These are phyloP conservation scores for Delphinapterus leucas DNA, from an alignment of 2,113 vertebrate genomes.

Conservation along the genomic window DNA sequence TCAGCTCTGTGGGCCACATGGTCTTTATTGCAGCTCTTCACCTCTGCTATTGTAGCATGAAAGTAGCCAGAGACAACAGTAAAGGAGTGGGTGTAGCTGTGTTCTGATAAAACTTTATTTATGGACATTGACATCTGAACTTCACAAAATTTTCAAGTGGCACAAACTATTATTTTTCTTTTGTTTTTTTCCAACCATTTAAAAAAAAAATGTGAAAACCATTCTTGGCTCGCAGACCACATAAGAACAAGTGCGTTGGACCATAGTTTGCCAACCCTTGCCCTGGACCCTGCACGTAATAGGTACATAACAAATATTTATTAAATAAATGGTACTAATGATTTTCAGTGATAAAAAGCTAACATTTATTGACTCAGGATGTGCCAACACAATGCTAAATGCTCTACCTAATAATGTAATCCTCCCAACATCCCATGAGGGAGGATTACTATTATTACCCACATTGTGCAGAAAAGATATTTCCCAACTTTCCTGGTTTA, in stretches of 20 bases:
- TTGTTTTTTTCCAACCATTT: not conserved
- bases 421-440: not conserved
- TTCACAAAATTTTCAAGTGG: not conserved
- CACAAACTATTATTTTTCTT: not conserved
- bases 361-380: not conserved
- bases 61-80: not conserved
- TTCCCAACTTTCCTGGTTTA: not conserved
- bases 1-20: no score
- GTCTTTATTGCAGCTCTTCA: not conserved
- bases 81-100: not conserved
- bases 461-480: not conserved
- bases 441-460: no score
- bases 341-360: not conserved
- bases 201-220: not conserved
- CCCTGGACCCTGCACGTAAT: not conserved
- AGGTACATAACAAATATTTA: not conserved
- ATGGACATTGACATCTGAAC: not conserved
- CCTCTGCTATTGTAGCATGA: no score
- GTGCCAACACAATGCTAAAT: not conserved
- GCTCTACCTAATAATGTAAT: not conserved
- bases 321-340: not conserved
- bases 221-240: not conserved
- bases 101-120: not conserved
- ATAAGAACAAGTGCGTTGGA: not conserved
- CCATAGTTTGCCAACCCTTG: not conserved